A percentile compares a stretch with the other conserved stretches of the same genome.
These are phyloP conservation scores for Fistularia commersonii DNA, from an alignment of 2,797 vertebrate genomes.

Conservation along the genomic window DNA sequence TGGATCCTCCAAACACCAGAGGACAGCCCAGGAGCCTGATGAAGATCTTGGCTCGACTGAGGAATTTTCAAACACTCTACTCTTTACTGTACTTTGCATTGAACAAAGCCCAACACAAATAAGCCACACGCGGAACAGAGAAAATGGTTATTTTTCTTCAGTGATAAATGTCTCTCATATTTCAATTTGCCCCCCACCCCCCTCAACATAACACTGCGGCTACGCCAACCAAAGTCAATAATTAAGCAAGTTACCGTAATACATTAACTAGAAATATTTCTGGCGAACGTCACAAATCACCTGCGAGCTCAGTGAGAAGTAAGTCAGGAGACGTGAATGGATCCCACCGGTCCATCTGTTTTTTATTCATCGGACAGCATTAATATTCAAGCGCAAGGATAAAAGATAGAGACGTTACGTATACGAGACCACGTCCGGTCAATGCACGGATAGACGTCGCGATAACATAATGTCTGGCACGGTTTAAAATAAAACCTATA, in stretches of 20 bases:
- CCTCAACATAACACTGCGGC: slow-evolving; percentile 4
- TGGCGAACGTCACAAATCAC: slow-evolving; percentile 1
- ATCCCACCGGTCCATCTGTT: background rate
- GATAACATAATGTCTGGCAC: slow-evolving; percentile 33
- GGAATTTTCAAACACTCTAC: slow-evolving; percentile 1
- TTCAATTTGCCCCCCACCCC: slow-evolving; percentile 2
- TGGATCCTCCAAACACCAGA: slow-evolving; percentile 13
- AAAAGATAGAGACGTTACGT: no score
- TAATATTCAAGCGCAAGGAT: no score
- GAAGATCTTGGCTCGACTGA: slow-evolving; percentile 1
- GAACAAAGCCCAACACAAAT: slow-evolving; percentile 1
- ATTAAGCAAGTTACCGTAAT: slow-evolving; percentile 9
- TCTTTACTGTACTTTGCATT: slow-evolving; percentile 1
- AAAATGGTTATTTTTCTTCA: background rate
- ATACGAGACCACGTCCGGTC: background rate
- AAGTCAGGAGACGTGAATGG: background rate
- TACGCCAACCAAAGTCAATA: slow-evolving; percentile 16
- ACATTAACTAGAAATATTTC: slow-evolving; percentile 19
- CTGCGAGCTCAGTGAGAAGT: slow-evolving; percentile 1
- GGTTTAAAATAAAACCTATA: background rate
- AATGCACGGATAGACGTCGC: slow-evolving; percentile 16
- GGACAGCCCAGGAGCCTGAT: background rate
- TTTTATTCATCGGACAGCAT: no score
- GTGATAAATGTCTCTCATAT: slow-evolving; percentile 2
- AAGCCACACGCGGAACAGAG: background rate